Evolutionary conservation across 2,888 invertebrate species (phyloP).

Genomic region (Drosophila lacicola): DNA sequence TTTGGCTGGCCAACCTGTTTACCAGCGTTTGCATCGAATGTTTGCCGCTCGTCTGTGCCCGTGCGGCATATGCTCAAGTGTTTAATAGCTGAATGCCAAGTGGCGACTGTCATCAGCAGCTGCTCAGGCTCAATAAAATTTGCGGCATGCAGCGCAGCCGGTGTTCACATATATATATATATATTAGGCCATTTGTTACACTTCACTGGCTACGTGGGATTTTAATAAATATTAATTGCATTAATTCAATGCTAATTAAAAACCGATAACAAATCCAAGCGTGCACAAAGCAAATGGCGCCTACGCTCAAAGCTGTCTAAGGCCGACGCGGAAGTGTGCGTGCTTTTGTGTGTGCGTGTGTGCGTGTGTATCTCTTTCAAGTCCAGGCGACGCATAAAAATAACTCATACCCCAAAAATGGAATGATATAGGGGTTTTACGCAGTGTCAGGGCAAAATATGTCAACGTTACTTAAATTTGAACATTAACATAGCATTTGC

Average conservation of each 20-base stretch:
- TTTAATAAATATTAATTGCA: conserved; percentile 67
- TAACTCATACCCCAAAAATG: conserved; percentile 12
- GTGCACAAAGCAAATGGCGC: conserved; percentile 14
- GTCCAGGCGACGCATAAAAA: conserved; percentile 13
- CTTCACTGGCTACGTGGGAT: conserved; percentile 36
- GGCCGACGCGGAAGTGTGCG: neutral
- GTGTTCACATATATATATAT: conserved; percentile 33
- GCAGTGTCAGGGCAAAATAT: conserved; percentile 44
- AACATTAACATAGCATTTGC: conserved; percentile 57
- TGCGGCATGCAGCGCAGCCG: conserved; percentile 36
- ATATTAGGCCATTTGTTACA: conserved; percentile 65
- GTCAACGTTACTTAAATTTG: conserved; percentile 61
- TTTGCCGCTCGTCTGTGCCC: conserved; percentile 34
- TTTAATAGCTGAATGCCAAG: conserved; percentile 67
- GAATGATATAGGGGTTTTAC: conserved; percentile 16
- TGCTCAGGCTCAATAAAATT: conserved; percentile 64
- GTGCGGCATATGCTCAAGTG: conserved; percentile 67
- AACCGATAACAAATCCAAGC: conserved; percentile 58
- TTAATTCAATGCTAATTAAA: conserved; percentile 71
- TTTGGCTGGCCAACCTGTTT: conserved; percentile 60
- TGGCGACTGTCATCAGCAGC: conserved; percentile 42
- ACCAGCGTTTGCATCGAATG: conserved; percentile 53
- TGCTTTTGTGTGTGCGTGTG: neutral
- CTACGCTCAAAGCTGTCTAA: neutral
- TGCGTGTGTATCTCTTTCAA: conserved; percentile 10